phyloP scores from a whole-genome alignment of 2,797 vertebrate species.

The Mormyrops boulengeri region DNA sequence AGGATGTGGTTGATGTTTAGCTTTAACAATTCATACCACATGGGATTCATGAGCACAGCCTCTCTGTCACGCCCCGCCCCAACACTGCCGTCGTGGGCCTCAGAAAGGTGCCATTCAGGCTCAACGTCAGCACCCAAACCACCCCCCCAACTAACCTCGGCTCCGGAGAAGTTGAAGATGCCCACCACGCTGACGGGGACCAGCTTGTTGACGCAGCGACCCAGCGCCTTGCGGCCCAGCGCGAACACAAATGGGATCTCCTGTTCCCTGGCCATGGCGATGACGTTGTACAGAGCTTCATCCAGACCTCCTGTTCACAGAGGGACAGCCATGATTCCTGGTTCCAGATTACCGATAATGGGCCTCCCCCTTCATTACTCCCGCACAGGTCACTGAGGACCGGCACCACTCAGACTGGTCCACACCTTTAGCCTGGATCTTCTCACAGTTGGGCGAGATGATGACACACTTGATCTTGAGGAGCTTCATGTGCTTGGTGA shows the following conservation, averaged over 20 bases:
- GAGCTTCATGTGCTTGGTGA: conserved; percentile 97
- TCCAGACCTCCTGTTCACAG: conserved; percentile 79
- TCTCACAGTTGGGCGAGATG: conserved; percentile 98
- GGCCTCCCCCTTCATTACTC: not conserved
- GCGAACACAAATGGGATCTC: conserved; percentile 97
- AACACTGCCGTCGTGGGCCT: not conserved
- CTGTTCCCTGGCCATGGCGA: conserved; percentile 95
- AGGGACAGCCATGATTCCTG: not conserved
- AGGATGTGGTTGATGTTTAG: not conserved
- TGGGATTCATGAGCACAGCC: not conserved
- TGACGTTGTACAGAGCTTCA: conserved; percentile 93
- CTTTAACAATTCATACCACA: not conserved
- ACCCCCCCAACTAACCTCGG: conserved; percentile 70
- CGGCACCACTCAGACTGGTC: not conserved
- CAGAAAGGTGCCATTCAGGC: not conserved
- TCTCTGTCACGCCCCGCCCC: not conserved
- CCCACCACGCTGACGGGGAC: conserved; percentile 97
- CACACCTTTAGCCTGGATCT: conserved; percentile 95
- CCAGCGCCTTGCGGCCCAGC: conserved; percentile 89
- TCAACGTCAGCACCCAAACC: not conserved
- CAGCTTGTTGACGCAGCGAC: conserved; percentile 95
- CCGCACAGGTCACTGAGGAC: not conserved
- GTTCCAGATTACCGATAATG: not conserved
- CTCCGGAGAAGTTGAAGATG: conserved; percentile 93
- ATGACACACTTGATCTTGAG: conserved; percentile 95